These are phyloP conservation scores for Cinara cedri DNA, from an alignment of 2,888 invertebrate genomes.

Conservation along the genomic window DNA sequence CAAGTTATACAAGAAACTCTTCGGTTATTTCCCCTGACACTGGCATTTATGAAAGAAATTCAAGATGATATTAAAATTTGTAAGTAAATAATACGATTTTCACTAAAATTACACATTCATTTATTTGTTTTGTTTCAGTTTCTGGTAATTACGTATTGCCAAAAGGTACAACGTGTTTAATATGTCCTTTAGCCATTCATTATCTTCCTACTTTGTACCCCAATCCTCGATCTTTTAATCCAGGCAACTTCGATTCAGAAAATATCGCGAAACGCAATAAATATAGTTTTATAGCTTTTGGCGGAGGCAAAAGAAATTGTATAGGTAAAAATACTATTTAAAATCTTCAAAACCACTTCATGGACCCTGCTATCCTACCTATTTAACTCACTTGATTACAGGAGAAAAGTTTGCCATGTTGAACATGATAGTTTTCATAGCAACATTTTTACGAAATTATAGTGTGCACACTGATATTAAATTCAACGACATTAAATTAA, in stretches of 20 bases:
- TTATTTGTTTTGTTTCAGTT: not conserved
- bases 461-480: too few relatives aligned
- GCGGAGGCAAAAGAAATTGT: conserved; percentile 58
- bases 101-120: not conserved
- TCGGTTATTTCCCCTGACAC: conserved; percentile 58
- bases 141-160: conserved; percentile 53
- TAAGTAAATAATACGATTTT: conserved; percentile 19
- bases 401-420: conserved; percentile 59
- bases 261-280: conserved; percentile 54
- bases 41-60: conserved; percentile 48
- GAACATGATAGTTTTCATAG: conserved; percentile 58
- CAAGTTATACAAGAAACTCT: conserved; percentile 59
- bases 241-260: conserved; percentile 58
- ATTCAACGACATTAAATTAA: too few relatives aligned
- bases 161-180: conserved; percentile 50
- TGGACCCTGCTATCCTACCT: too few relatives aligned
- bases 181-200: conserved; percentile 53
- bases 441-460: conserved; percentile 58
- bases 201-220: conserved; percentile 56
- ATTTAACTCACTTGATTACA: conserved; percentile 28
- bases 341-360: not conserved
- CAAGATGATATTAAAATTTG: conserved; percentile 58
- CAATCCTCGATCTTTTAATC: conserved; percentile 58
- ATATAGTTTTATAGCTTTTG: conserved; percentile 58
- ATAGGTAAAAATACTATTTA: conserved; percentile 56